Evolutionary conservation across 2,113 vertebrate species (phyloP).

Genomic region (Redunca redunca): DNA sequence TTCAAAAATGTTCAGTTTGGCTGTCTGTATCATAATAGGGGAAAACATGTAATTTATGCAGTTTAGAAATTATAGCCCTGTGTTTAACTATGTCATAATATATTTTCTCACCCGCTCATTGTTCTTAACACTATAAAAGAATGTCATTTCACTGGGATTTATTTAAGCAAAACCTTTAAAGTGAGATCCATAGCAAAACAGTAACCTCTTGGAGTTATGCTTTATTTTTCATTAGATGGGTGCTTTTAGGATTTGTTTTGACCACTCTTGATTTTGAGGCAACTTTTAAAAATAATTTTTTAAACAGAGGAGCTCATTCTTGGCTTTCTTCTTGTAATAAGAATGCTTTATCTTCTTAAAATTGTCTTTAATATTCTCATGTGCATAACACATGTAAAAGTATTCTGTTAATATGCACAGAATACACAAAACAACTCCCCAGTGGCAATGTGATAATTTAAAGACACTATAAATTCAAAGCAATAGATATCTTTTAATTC

Average conservation of each 20-base stretch:
- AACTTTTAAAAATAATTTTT: constrained; percentile 47
- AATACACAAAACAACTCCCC: constrained; percentile 57
- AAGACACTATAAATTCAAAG: constrained; percentile 64
- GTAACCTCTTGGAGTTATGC: neutral
- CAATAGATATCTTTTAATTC: constrained; percentile 49
- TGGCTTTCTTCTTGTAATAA: constrained; percentile 39
- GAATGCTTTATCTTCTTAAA: constrained; percentile 43
- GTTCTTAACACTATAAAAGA: constrained; percentile 60
- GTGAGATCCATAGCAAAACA: constrained; percentile 14
- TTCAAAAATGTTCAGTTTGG: constrained; percentile 79
- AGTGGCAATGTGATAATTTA: constrained; percentile 56
- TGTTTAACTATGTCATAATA: constrained; percentile 79
- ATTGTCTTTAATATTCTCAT: constrained; percentile 58
- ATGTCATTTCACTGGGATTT: constrained; percentile 59
- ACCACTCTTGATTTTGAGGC: constrained; percentile 8
- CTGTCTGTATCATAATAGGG: constrained; percentile 80
- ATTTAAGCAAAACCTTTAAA: constrained; percentile 52
- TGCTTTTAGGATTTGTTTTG: constrained; percentile 61
- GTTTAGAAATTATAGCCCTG: constrained; percentile 85
- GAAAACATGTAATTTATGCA: constrained; percentile 84
- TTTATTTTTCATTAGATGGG: constrained; percentile 40
- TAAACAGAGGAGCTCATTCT: neutral
- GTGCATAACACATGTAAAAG: constrained; percentile 56
- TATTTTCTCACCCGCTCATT: constrained; percentile 74
- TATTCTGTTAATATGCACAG: constrained; percentile 66